Evolutionary conservation across 2,888 invertebrate species (phyloP).

Genomic region (Coleophora deauratella): DNA sequence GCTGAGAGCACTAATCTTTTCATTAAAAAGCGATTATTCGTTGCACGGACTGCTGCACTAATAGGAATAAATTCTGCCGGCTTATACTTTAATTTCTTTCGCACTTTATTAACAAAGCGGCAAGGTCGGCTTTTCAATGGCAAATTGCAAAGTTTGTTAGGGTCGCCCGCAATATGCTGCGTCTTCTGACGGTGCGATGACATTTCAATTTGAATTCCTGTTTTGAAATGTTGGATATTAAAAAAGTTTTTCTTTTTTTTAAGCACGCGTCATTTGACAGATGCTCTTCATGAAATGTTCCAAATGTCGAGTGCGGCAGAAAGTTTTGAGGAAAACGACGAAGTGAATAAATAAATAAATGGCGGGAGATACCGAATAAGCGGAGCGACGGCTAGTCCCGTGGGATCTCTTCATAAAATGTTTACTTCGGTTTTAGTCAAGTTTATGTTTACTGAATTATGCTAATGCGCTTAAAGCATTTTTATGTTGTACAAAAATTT

Average conservation of each 20-base stretch:
- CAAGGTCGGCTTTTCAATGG: slow-evolving; percentile 26
- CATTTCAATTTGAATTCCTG: slow-evolving; percentile 70
- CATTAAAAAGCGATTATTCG: slow-evolving; percentile 73
- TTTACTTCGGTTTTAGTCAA: neutral
- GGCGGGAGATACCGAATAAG: neutral
- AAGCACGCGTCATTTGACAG: neutral
- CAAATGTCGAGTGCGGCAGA: neutral
- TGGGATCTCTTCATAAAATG: neutral
- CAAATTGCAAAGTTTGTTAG: slow-evolving; percentile 14
- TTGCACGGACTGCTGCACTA: slow-evolving; percentile 64
- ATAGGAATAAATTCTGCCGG: slow-evolving; percentile 54
- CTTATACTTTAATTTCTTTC: slow-evolving; percentile 16
- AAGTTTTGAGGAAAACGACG: too few species aligned
- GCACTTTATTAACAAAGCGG: slow-evolving; percentile 19
- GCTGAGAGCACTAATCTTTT: slow-evolving; percentile 65
- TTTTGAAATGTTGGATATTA: slow-evolving; percentile 42
- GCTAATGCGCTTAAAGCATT: too few species aligned
- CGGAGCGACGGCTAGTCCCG: too few species aligned
- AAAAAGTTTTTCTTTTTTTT: slow-evolving; percentile 30
- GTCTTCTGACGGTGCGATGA: slow-evolving; percentile 49
- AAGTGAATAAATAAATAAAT: neutral
- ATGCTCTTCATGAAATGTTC: neutral
- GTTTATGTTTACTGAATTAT: too few species aligned
- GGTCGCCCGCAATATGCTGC: slow-evolving; percentile 51
- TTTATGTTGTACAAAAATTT: too few species aligned